phyloP scores from a whole-genome alignment of 2,888 invertebrate species.

The Amphipoea oculea region DNA sequence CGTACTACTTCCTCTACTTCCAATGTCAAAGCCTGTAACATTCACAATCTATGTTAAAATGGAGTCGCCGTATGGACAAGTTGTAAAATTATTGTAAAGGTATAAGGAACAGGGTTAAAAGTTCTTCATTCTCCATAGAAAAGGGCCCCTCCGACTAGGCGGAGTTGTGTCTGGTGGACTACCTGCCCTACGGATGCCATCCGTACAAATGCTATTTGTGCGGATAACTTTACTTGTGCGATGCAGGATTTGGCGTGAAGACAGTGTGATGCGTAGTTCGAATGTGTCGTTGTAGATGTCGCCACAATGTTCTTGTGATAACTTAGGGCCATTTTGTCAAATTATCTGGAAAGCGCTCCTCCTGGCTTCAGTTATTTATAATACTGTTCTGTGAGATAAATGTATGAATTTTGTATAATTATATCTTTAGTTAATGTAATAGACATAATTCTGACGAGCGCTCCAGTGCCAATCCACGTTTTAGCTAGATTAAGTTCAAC shows the following conservation, averaged over 20 bases:
- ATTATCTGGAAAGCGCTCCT: neutral
- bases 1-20: slow-evolving; percentile 77
- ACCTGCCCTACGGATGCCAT: neutral
- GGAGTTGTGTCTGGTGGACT: neutral
- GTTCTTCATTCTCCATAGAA: neutral
- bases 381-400: neutral
- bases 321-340: too few species aligned
- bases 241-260: neutral
- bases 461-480: neutral
- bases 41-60: neutral
- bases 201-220: too few species aligned
- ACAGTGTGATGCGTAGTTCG: neutral
- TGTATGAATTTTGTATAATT: neutral
- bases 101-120: neutral
- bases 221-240: too few species aligned
- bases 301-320: neutral
- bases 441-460: neutral
- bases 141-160: neutral
- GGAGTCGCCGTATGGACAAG: neutral
- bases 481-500: neutral
- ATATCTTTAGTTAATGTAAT: neutral
- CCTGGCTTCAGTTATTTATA: neutral
- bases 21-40: slow-evolving; percentile 73
- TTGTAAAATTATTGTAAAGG: neutral
- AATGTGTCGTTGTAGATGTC: neutral